Evolutionary conservation across 2,113 vertebrate genomes (phyloP).

Genomic region (Glaucidium brasilianum): DNA sequence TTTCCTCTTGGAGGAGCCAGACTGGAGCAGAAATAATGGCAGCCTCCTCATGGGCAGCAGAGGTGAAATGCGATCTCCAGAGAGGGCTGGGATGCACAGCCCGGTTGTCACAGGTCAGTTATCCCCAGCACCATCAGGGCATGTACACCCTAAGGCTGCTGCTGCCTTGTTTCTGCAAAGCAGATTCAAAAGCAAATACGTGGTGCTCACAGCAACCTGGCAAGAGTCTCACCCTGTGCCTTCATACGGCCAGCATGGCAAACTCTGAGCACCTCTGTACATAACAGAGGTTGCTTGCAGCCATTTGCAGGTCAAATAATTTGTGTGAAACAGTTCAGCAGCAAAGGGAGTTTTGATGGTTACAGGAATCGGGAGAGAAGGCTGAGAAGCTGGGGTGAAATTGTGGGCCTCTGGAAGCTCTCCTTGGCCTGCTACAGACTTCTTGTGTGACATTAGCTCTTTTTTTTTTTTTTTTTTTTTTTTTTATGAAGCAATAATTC

Average conservation of each 20-base stretch:
- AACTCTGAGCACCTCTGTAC: neutral
- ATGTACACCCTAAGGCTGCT: neutral
- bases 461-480: neutral
- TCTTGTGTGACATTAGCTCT: neutral
- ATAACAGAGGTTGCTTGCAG: neutral
- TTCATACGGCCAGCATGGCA: neutral
- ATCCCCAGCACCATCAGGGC: neutral
- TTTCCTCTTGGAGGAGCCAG: neutral
- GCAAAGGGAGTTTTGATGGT: neutral
- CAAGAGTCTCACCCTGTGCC: neutral
- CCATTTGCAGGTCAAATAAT: neutral
- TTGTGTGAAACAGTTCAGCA: neutral
- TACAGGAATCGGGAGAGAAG: neutral
- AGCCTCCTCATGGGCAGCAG: neutral
- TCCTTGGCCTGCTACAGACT: neutral
- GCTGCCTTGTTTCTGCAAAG: neutral
- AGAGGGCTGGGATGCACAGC: neutral
- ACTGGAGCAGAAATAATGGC: neutral
- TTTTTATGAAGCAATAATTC: neutral
- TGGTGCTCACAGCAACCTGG: neutral
- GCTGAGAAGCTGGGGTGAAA: neutral
- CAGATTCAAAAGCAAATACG: neutral
- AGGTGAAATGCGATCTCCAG: neutral
- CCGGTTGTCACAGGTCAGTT: neutral
- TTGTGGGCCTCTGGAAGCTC: neutral